These are phyloP conservation scores for Panthera leo DNA, from an alignment of 2,113 vertebrate genomes.

Conservation along the genomic window DNA sequence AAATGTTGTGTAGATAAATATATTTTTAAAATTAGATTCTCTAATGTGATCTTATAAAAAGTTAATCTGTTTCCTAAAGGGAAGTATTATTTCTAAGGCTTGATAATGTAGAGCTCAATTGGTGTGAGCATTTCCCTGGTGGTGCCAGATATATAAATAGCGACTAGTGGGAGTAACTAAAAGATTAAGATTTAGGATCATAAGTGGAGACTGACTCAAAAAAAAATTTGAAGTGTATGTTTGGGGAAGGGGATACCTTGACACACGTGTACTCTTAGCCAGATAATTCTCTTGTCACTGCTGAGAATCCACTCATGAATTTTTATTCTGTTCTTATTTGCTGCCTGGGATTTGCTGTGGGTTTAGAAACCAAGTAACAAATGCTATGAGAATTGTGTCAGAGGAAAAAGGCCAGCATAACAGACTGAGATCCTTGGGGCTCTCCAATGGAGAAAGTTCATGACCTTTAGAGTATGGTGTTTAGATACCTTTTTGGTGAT, in stretches of 20 bases:
- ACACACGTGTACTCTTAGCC: background rate
- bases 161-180: background rate
- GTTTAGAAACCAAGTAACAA: slow-evolving; percentile 60
- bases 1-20: slow-evolving; percentile 46
- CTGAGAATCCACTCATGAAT: background rate
- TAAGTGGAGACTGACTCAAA: background rate
- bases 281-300: background rate
- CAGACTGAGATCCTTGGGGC: background rate
- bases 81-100: slow-evolving; percentile 37
- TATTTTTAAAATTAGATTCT: slow-evolving; percentile 12
- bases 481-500: slow-evolving; percentile 24
- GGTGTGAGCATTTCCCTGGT: slow-evolving; percentile 11
- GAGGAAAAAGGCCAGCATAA: slow-evolving; percentile 20
- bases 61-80: slow-evolving; percentile 38
- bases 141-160: slow-evolving; percentile 37
- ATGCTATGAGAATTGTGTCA: slow-evolving; percentile 32
- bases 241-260: background rate
- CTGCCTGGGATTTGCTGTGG: slow-evolving; percentile 15
- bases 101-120: background rate
- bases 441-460: slow-evolving; percentile 20
- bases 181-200: slow-evolving; percentile 22
- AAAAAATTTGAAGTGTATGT: background rate
- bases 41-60: background rate
- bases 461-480: background rate
- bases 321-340: background rate